A percentile compares a stretch with the other conserved stretches of the same genome.
Conservation (phyloP, 2,888 invertebrate genomes). For the Drosophila ezoana region DNA sequence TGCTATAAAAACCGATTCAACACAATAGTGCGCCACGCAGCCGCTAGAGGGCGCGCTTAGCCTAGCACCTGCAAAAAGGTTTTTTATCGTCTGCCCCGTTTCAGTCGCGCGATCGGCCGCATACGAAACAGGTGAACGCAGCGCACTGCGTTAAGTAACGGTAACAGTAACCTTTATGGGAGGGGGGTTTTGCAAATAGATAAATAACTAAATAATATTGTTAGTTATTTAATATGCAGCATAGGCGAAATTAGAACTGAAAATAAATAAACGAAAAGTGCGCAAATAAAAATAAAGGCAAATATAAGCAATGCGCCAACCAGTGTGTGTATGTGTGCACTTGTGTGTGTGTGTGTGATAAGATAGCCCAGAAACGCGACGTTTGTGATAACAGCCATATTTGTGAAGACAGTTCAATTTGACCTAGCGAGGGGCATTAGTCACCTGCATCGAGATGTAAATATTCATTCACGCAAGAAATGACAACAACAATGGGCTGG, state of each 20-base stretch:
- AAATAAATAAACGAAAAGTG: constrained; percentile 6
- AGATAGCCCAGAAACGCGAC: constrained; percentile 49
- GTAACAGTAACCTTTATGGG: constrained; percentile 32
- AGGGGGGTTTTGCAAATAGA: not conserved
- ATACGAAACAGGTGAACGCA: constrained; percentile 58
- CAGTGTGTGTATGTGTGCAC: not conserved
- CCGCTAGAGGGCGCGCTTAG: constrained; percentile 22
- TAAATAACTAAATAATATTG: not conserved
- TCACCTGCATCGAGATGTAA: constrained; percentile 31
- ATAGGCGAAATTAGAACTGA: not conserved
- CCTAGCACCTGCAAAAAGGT: constrained; percentile 12
- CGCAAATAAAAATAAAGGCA: constrained; percentile 30
- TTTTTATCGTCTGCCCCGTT: constrained; percentile 21
- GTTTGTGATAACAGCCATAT: constrained; percentile 30
- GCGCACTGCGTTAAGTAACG: constrained; percentile 51
- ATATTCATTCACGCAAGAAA: constrained; percentile 9
- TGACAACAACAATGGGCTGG: constrained; percentile 2
- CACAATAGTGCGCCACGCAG: not conserved
- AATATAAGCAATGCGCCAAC: not conserved
- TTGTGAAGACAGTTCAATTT: constrained; percentile 10
- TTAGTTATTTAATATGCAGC: not conserved
- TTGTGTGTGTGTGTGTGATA: constrained; percentile 26
- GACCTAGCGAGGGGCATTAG: constrained; percentile 31
- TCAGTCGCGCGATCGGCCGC: constrained; percentile 66
- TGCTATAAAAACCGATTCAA: constrained; percentile 9